These are phyloP conservation scores for Melanchra persicariae DNA, from an alignment of 2,888 invertebrate species.

Conservation along the genomic window DNA sequence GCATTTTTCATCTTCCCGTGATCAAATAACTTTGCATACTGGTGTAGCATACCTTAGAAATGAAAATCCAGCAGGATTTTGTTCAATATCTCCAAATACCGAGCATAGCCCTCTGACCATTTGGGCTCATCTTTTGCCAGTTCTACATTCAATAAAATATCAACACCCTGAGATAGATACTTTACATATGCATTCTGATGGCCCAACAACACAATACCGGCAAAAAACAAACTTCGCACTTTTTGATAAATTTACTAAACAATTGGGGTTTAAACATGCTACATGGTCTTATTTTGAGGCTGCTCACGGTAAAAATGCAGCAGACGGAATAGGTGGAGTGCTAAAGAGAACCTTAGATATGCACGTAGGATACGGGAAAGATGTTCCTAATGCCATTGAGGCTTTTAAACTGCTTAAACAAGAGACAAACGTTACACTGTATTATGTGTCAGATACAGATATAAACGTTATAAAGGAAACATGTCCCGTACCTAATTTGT, in stretches of 20 bases:
- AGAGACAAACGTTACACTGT: conserved; percentile 18
- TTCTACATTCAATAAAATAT: conserved; percentile 30
- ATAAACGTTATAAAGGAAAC: too few species aligned
- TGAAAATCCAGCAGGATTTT: conserved; percentile 35
- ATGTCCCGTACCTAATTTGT: too few species aligned
- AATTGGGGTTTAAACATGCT: conserved; percentile 28
- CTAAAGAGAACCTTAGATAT: conserved; percentile 40
- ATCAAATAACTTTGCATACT: conserved; percentile 42
- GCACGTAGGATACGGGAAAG: conserved; percentile 38
- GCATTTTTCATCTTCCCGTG: conserved; percentile 36
- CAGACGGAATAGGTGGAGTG: conserved; percentile 43
- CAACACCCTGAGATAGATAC: conserved; percentile 37
- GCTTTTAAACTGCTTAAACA: conserved; percentile 40
- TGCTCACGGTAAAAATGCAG: conserved; percentile 42
- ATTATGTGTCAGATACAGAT: conserved; percentile 15
- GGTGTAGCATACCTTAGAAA: conserved; percentile 43
- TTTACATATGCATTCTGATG: conserved; percentile 33
- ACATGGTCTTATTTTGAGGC: conserved; percentile 50
- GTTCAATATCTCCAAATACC: conserved; percentile 35
- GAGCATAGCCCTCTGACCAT: conserved; percentile 35
- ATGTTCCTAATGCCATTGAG: conserved; percentile 35
- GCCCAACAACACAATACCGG: conserved; percentile 42
- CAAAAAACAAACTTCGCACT: conserved; percentile 39
- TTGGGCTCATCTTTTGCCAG: conserved; percentile 42
- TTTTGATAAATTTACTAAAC: conserved; percentile 11